phyloP scores from a whole-genome alignment of 2,888 invertebrate species.

The Harpalus rubripes region DNA sequence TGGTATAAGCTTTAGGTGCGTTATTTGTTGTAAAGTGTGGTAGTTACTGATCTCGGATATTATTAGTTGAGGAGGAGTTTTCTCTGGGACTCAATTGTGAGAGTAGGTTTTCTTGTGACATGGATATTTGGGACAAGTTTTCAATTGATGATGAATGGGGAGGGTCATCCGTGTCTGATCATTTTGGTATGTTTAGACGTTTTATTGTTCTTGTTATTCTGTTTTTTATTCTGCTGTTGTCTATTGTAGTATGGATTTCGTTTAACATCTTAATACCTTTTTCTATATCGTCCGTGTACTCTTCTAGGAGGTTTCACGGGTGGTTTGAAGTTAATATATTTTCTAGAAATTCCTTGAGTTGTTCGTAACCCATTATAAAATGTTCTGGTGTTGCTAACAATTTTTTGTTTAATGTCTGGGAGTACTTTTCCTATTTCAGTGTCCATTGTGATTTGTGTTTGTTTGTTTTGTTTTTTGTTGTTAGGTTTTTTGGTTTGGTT shows the following conservation, averaged over 20 bases:
- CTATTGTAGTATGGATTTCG: neutral
- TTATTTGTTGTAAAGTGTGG: neutral
- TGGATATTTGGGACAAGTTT: neutral
- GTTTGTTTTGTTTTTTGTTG: too few species aligned
- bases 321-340: too few species aligned
- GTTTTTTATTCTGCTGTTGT: neutral
- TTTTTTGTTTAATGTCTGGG: neutral
- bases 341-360: constrained; percentile 3
- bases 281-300: too few species aligned
- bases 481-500: too few species aligned
- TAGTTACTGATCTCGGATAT: neutral
- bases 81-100: too few species aligned
- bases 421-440: too few species aligned
- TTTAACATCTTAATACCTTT: neutral
- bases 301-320: too few species aligned
- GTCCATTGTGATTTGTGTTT: too few species aligned
- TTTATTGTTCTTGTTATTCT: too few species aligned
- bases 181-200: too few species aligned
- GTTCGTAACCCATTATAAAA: constrained; percentile 3
- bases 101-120: too few species aligned
- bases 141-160: neutral
- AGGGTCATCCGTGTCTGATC: neutral
- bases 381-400: neutral
- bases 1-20: neutral
- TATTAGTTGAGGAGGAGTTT: too few species aligned